These are phyloP conservation scores for Pandion haliaetus DNA, from an alignment of 2,113 vertebrate species.

Conservation along the genomic window DNA sequence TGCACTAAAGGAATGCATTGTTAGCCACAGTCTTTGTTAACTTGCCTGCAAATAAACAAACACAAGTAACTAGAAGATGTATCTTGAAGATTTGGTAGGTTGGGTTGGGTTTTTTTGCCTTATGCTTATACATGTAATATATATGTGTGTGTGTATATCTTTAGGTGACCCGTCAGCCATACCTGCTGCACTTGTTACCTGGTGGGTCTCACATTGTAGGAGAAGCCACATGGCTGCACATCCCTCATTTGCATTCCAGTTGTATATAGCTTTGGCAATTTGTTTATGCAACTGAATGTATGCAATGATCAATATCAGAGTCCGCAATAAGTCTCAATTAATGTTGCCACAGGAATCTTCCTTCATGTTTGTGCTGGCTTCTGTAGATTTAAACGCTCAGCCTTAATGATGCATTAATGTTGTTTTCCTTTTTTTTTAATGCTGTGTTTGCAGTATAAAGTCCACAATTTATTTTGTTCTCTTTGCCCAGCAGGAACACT, in stretches of 20 bases:
- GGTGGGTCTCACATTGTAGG: neutral
- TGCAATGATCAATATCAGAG: neutral
- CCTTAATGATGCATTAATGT: slow-evolving; percentile 16
- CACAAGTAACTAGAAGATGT: neutral
- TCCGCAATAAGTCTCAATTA: slow-evolving; percentile 6
- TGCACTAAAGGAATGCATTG: neutral
- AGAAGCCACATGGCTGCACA: neutral
- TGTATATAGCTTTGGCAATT: neutral
- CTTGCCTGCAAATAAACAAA: neutral
- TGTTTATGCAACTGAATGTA: neutral
- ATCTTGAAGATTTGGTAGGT: neutral
- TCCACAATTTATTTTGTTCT: slow-evolving; percentile 29
- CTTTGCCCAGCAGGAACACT: slow-evolving; percentile 14
- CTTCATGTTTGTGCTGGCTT: slow-evolving; percentile 9
- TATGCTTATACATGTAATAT: neutral
- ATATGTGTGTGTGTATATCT: neutral
- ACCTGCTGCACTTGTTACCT: neutral
- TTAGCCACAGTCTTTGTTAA: neutral
- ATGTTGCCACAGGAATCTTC: neutral
- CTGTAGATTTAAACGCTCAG: neutral
- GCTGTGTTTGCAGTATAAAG: slow-evolving; percentile 10
- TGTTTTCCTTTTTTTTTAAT: neutral
- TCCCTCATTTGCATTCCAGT: neutral
- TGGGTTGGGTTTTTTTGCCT: neutral
- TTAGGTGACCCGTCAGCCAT: neutral